Conservation (phyloP, 2,113 vertebrate genomes). For the Rana temporaria region DNA sequence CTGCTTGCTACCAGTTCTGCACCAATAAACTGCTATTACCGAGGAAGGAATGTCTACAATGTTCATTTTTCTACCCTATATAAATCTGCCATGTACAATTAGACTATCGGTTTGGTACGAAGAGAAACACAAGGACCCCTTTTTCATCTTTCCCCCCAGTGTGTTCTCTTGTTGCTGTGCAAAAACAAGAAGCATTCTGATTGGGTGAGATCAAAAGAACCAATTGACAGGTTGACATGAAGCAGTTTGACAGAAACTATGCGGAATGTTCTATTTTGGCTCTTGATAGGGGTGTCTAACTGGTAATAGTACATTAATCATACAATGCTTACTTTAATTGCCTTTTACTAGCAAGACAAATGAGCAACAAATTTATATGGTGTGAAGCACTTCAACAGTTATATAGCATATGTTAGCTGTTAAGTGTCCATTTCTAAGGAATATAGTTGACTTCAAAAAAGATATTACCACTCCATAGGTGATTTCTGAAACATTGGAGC, state of each 20-base stretch:
- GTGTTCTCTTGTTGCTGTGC: constrained; percentile 4
- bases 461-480: constrained; percentile 1
- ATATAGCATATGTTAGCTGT: constrained; percentile 24
- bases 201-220: constrained; percentile 47
- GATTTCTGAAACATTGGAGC: neutral
- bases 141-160: constrained; percentile 24
- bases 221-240: constrained; percentile 23
- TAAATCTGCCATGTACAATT: constrained; percentile 18
- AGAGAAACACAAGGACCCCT: neutral
- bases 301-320: constrained; percentile 64
- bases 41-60: constrained; percentile 1
- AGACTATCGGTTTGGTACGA: neutral
- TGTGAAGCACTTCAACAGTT: neutral
- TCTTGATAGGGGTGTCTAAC: constrained; percentile 60
- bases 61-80: constrained; percentile 1
- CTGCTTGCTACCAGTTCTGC: constrained; percentile 23
- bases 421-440: neutral
- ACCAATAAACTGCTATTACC: constrained; percentile 16
- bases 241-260: constrained; percentile 32
- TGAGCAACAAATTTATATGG: neutral
- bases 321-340: neutral
- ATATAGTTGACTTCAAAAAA: neutral
- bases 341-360: constrained; percentile 4
- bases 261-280: constrained; percentile 31
- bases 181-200: constrained; percentile 31